Percentiles rank a stretch among this genome's conserved stretches.
Conservation (phyloP, 2,797 vertebrate species). For the Zenarchopterus dispar region DNA sequence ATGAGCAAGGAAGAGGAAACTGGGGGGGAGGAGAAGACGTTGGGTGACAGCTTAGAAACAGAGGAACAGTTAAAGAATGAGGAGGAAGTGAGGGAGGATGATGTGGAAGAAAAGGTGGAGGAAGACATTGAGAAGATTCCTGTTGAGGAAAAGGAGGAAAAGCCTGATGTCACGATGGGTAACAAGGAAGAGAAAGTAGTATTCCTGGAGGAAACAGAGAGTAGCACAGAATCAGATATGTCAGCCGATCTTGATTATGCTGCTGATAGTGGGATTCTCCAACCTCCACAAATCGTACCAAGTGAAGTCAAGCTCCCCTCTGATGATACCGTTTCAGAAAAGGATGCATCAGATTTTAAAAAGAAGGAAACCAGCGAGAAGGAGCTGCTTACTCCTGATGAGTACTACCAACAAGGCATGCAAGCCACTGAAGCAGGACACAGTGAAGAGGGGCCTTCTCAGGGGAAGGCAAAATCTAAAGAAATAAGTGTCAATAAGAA, state of each 20-base stretch:
- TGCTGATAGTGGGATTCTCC: constrained; percentile 58
- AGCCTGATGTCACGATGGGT: constrained; percentile 2
- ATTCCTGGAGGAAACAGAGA: constrained; percentile 60
- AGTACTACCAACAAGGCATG: constrained; percentile 18
- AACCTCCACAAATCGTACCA: constrained; percentile 37
- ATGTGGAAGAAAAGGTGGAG: constrained; percentile 20
- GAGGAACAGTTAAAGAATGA: constrained; percentile 14
- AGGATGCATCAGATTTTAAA: constrained; percentile 18
- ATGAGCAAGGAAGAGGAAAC: constrained; percentile 16
- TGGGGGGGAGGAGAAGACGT: constrained; percentile 22
- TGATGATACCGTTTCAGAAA: constrained; percentile 23
- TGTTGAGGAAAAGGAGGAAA: constrained; percentile 22
- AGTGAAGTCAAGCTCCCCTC: constrained; percentile 23
- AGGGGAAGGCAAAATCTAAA: constrained; percentile 21
- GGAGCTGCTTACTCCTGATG: constrained; percentile 24
- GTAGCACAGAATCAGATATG: constrained; percentile 77
- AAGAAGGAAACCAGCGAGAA: constrained; percentile 36
- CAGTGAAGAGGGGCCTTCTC: constrained; percentile 32
- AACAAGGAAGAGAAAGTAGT: constrained; percentile 12
- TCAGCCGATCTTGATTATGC: constrained; percentile 71
- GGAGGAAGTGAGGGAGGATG: constrained; percentile 20
- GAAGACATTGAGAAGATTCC: constrained; percentile 21
- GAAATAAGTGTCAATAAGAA: constrained; percentile 6
- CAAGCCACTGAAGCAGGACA: constrained; percentile 51
- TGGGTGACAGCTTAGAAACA: constrained; percentile 11